Evolutionary conservation across 2,888 invertebrate genomes (phyloP).

Genomic region (Xanthia togata): DNA sequence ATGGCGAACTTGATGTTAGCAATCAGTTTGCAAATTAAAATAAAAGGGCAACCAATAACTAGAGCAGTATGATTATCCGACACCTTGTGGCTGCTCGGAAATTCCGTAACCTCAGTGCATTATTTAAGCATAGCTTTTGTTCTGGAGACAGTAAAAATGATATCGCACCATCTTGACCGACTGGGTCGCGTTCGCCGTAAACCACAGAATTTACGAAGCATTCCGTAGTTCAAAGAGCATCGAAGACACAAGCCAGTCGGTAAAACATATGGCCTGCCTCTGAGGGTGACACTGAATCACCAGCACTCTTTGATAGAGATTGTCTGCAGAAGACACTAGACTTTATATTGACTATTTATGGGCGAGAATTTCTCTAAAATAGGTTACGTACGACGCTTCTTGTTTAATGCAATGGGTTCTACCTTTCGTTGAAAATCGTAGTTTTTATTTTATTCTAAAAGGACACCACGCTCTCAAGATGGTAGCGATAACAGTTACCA

Average conservation of each 20-base stretch:
- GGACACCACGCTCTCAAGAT: conserved; percentile 6
- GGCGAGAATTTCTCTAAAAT: conserved; percentile 62
- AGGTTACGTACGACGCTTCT: conserved; percentile 42
- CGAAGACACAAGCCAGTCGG: conserved; percentile 75
- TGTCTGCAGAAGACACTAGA: conserved; percentile 72
- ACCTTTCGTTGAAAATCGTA: conserved; percentile 14
- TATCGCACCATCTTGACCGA: conserved; percentile 72
- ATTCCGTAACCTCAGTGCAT: conserved; percentile 32
- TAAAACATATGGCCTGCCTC: conserved; percentile 78
- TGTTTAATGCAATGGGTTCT: conserved; percentile 42
- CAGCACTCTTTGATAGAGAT: conserved; percentile 71
- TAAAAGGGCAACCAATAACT: conserved; percentile 15
- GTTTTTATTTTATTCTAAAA: conserved; percentile 22
- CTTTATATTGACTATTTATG: conserved; percentile 74
- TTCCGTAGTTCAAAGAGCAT: conserved; percentile 73
- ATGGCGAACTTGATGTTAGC: not conserved
- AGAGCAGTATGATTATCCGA: conserved; percentile 23
- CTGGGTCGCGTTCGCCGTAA: conserved; percentile 73
- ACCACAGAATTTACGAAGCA: conserved; percentile 75
- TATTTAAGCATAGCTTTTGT: conserved; percentile 53
- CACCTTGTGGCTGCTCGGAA: conserved; percentile 12
- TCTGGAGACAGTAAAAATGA: conserved; percentile 69
- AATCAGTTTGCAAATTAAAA: conserved; percentile 23
- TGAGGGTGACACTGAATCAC: conserved; percentile 80
- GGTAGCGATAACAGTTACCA: conserved; percentile 4